Conservation (phyloP, 2,888 invertebrate species). For the Melangyna quadrimaculata region DNA sequence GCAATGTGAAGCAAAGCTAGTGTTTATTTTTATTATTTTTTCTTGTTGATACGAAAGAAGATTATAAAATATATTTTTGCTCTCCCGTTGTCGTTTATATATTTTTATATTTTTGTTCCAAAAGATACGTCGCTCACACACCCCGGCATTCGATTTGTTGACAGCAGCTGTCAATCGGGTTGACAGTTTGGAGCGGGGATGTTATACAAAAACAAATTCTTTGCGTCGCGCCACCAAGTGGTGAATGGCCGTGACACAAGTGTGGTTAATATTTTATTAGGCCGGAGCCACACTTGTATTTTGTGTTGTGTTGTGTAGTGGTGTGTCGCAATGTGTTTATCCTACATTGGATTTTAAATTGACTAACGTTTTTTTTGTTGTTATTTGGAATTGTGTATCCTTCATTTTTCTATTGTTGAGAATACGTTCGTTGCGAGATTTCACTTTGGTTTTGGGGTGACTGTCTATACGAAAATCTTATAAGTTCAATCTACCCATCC, state of each 20-base stretch:
- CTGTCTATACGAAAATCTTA: too few relatives aligned
- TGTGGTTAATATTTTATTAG: too few relatives aligned
- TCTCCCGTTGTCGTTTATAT: neutral
- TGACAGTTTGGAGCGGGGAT: neutral
- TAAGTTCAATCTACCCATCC: too few relatives aligned
- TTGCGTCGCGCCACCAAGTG: neutral
- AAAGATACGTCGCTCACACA: neutral
- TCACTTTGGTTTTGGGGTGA: too few relatives aligned
- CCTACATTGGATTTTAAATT: too few relatives aligned
- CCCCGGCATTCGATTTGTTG: neutral
- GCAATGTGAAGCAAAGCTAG: neutral
- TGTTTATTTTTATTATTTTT: neutral
- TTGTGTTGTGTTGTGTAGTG: too few relatives aligned
- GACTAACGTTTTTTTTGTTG: too few relatives aligned
- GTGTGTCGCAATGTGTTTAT: too few relatives aligned
- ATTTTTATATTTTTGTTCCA: neutral
- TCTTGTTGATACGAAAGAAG: neutral
- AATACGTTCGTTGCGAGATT: too few relatives aligned
- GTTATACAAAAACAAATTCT: neutral
- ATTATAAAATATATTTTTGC: neutral
- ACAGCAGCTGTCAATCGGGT: neutral
- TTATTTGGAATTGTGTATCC: too few relatives aligned
- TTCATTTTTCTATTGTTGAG: too few relatives aligned
- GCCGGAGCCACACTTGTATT: too few relatives aligned
- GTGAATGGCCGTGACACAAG: neutral